Base-by-base conservation (phyloP, 2,888 invertebrate genomes). In the Yponomeuta cagnagella region DNA sequence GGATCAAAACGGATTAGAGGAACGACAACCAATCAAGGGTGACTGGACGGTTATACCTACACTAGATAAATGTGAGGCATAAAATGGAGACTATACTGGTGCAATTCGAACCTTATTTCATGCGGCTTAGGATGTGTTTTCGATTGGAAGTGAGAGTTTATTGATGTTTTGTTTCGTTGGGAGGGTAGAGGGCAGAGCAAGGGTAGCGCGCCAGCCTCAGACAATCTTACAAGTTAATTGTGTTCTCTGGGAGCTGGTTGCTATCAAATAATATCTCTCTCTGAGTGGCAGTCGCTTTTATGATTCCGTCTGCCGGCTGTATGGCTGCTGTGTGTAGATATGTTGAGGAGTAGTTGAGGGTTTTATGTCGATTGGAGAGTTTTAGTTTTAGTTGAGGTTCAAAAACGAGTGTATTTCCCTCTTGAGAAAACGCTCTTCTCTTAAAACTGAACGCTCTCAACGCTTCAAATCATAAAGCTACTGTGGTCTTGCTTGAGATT, bases 21-120 rank as follows among this genome's bases (percentile, higher is more conserved):
- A 94, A 93, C 94, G 93, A 93, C 94, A 94, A 94, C 94, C 94
- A 94, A 94, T 94, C 94, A 94, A 94, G 94, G 92, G 92, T 92
- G 92, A 92, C 93, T 91, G 92, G 93, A 93, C 93, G 88, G 88
- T 82, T 91, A 89, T 92, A 92, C 90, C 92, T 92, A 92, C 90
- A 85, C 85, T 85, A 92, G 89, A 92, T 92, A 92, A 92, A 91
- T 91, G 89, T 88, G 88, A 83, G 87, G 87, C 89, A 90, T 90
- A 90, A 90, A 92, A 91, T 88, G 88, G 84, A 81, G 85, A 82
- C 76, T 71, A 10, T 2, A 48, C 5, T 75, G 75, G 52, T 5
- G 73, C 37, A 85, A 74, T 78, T 72, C 75, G 63, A 73, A 82
- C 86, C 77, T 71, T 86, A 80, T 48, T 15, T 0, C 0, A 23